Conservation (phyloP, 2,797 vertebrate species). For the Semotilus atromaculatus region DNA sequence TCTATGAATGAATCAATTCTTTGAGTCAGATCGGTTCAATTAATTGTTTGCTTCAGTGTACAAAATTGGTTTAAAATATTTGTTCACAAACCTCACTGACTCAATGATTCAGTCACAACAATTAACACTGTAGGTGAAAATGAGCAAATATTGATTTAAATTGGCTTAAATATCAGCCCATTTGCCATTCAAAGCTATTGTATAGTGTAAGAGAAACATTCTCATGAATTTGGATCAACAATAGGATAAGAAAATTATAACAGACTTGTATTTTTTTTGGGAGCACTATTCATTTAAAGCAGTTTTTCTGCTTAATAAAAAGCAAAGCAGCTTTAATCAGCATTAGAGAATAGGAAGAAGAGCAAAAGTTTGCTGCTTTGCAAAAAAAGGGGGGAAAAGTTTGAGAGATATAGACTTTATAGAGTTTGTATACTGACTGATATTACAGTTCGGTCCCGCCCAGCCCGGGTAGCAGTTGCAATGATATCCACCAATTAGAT, state of each 20-base stretch:
- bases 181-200: not conserved
- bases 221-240: not conserved
- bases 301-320: not conserved
- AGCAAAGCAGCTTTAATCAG: conserved; percentile 13
- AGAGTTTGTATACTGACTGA: conserved; percentile 89
- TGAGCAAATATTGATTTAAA: not conserved
- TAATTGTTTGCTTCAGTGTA: not conserved
- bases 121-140: not conserved
- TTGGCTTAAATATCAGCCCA: not conserved
- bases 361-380: conserved; percentile 20
- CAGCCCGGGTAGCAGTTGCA: conserved; percentile 96
- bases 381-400: conserved; percentile 40
- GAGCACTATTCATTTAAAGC: not conserved
- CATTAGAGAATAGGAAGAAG: conserved; percentile 8
- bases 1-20: not conserved
- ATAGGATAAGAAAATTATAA: not conserved
- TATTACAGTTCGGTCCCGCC: conserved; percentile 94
- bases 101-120: not conserved
- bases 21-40: not conserved
- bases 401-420: conserved; percentile 27
- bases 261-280: not conserved
- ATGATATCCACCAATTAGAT: conserved; percentile 99
- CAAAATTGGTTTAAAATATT: not conserved
- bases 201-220: not conserved
- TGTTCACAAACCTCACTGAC: not conserved